Percentiles rank a stretch among this genome's conserved stretches.
These are phyloP conservation scores for Gadus macrocephalus DNA, from an alignment of 2,113 vertebrate genomes.

Conservation along the genomic window DNA sequence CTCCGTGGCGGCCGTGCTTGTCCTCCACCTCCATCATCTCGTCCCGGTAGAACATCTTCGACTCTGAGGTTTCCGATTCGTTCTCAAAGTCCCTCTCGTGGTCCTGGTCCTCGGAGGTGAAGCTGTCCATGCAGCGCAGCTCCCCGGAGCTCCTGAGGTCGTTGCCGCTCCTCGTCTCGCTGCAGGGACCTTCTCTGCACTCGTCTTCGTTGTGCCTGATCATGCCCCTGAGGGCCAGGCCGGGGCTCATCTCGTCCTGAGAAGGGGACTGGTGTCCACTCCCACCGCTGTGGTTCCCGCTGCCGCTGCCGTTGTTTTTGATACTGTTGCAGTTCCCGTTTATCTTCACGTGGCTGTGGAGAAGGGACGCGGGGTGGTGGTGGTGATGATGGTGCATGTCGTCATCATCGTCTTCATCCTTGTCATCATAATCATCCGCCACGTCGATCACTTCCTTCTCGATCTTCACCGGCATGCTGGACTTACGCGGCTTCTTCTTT, in stretches of 20 bases:
- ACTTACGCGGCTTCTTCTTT: slow-evolving; percentile 98
- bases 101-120: slow-evolving; percentile 97
- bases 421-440: slow-evolving; percentile 92
- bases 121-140: slow-evolving; percentile 88
- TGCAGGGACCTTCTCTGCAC: slow-evolving; percentile 74
- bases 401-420: slow-evolving; percentile 89
- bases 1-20: slow-evolving; percentile 49
- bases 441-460: slow-evolving; percentile 97
- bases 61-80: slow-evolving; percentile 93
- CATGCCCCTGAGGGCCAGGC: slow-evolving; percentile 86
- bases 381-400: slow-evolving; percentile 52
- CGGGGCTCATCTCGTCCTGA: slow-evolving; percentile 93
- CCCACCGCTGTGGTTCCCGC: slow-evolving; percentile 82
- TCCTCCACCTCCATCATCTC: slow-evolving; percentile 92
- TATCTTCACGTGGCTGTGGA: slow-evolving; percentile 68
- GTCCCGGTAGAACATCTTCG: slow-evolving; percentile 83
- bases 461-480: slow-evolving; percentile 99
- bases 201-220: slow-evolving; percentile 80
- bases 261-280: slow-evolving; percentile 90
- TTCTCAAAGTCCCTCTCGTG: slow-evolving; percentile 97
- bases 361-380: slow-evolving; percentile 48
- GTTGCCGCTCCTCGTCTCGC: slow-evolving; percentile 66
- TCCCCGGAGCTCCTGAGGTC: slow-evolving; percentile 73
- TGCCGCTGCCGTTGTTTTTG: slow-evolving; percentile 80
- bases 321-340: slow-evolving; percentile 85